Evolutionary conservation across 2,797 vertebrate genomes (phyloP).

Genomic region (Eospalax fontanierii): DNA sequence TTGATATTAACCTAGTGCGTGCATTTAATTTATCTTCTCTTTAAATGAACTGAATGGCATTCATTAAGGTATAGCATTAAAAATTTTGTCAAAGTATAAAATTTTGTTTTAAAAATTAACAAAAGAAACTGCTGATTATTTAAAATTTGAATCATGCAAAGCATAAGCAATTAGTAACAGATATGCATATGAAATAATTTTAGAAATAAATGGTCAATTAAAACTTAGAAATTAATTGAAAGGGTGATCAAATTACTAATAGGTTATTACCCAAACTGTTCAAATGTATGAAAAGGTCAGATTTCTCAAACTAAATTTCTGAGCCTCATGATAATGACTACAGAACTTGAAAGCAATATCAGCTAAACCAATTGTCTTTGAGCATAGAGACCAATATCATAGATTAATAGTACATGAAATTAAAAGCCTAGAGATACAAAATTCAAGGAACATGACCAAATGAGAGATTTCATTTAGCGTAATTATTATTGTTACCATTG

Average conservation of each 20-base stretch:
- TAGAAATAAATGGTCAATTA: background rate
- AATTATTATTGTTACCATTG: background rate
- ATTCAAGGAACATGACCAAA: background rate
- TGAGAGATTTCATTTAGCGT: background rate
- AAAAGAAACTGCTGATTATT: too few species aligned
- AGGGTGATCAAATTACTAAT: slow-evolving; percentile 27
- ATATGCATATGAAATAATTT: slow-evolving; percentile 17
- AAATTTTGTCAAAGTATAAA: too few species aligned
- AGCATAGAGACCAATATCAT: background rate
- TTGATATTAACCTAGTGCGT: background rate
- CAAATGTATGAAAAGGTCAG: background rate
- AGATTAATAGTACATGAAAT: background rate
- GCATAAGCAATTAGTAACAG: slow-evolving; percentile 23
- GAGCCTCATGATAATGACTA: background rate
- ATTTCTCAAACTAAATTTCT: slow-evolving; percentile 2
- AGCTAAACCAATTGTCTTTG: background rate
- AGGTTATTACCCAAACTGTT: background rate
- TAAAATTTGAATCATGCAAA: background rate
- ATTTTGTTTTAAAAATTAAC: too few species aligned
- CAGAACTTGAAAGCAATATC: background rate
- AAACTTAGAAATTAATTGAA: slow-evolving; percentile 23
- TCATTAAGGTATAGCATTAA: background rate
- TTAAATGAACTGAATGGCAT: slow-evolving; percentile 17
- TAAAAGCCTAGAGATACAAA: background rate
- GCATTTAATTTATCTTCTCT: background rate